Evolutionary conservation across 2,888 invertebrate species (phyloP).

Genomic region (Calameuta pallipes): DNA sequence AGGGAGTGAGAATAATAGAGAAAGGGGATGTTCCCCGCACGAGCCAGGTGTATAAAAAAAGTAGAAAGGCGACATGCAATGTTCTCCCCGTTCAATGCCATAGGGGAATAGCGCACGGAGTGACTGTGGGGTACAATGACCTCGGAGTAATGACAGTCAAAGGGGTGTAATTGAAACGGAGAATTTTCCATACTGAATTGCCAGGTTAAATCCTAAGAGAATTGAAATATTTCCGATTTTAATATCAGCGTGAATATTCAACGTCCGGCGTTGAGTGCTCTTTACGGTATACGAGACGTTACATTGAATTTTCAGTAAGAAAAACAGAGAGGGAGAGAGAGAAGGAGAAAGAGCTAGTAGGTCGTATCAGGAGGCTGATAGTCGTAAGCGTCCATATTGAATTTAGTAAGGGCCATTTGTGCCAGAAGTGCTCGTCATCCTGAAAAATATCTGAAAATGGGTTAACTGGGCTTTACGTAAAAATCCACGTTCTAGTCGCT

Average conservation of each 20-base stretch:
- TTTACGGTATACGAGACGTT: background rate
- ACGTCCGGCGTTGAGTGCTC: background rate
- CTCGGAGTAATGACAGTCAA: background rate
- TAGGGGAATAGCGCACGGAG: background rate
- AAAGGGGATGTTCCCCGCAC: background rate
- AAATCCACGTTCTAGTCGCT: background rate
- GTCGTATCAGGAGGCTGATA: constrained; percentile 2
- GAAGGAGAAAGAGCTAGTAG: constrained; percentile 26
- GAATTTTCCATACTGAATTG: constrained; percentile 9
- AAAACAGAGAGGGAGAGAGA: constrained; percentile 21
- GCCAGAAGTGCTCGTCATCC: background rate
- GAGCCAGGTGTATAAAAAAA: background rate
- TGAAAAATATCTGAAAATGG: background rate
- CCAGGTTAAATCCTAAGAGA: background rate
- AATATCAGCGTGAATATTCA: background rate
- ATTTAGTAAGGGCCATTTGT: constrained; percentile 2
- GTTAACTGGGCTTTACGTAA: constrained; percentile 1
- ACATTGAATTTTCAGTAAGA: constrained; percentile 7
- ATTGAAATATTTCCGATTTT: background rate
- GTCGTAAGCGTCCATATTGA: background rate
- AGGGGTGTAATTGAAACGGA: constrained; percentile 1
- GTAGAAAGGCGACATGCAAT: background rate
- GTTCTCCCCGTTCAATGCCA: background rate
- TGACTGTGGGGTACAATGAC: background rate
- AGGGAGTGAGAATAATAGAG: background rate